Percentiles rank a stretch among this genome's conserved stretches.
phyloP scores from a whole-genome alignment of 1,140 invertebrate genomes.

The Luehdorfia chinensis region DNA sequence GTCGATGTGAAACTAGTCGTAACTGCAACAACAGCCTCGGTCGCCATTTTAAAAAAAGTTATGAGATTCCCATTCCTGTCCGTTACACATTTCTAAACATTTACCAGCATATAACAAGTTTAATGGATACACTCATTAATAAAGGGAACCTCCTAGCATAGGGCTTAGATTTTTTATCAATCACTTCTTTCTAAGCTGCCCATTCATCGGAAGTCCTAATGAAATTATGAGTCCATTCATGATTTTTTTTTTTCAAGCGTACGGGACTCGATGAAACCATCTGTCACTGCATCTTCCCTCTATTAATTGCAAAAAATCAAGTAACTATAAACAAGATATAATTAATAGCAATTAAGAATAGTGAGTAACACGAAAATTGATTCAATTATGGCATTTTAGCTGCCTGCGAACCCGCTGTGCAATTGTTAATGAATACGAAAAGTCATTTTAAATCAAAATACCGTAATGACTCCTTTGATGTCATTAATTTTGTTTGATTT shows the following conservation, averaged over 20 bases:
- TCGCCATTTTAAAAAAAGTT: neutral
- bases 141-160: neutral
- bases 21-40: neutral
- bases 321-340: constrained; percentile 4
- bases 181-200: constrained; percentile 4
- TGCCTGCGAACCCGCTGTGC: neutral
- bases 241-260: constrained; percentile 1
- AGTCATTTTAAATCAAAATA: constrained; percentile 12
- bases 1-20: neutral
- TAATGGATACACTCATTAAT: constrained; percentile 8
- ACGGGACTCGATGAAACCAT: constrained; percentile 11
- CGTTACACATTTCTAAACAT: constrained; percentile 11
- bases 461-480: too few relatives aligned
- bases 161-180: neutral
- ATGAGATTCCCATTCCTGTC: neutral
- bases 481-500: too few relatives aligned
- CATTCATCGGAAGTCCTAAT: constrained; percentile 11
- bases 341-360: constrained; percentile 15
- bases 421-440: constrained; percentile 12
- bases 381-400: constrained; percentile 10
- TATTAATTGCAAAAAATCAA: constrained; percentile 15
- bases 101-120: neutral
- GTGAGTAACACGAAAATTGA: constrained; percentile 4
- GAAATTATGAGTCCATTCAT: constrained; percentile 9
- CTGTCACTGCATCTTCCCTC: constrained; percentile 9